These are phyloP conservation scores for Hoplostethus atlanticus DNA, from an alignment of 2,797 vertebrate genomes.

Conservation along the genomic window DNA sequence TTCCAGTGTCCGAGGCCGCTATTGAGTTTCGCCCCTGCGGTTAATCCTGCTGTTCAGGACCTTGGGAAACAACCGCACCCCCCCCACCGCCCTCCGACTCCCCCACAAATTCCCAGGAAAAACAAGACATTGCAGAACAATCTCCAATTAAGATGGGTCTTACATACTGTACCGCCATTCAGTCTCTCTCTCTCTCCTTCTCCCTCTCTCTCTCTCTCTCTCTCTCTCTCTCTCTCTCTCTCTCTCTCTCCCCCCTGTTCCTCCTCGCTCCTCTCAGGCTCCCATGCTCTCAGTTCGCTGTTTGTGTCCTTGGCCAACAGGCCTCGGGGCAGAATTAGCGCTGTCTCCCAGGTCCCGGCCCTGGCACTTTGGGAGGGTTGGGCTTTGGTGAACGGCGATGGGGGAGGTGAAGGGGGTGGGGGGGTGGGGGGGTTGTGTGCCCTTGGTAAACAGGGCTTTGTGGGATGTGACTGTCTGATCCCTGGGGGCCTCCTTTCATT, in stretches of 20 bases:
- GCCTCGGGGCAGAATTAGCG: constrained; percentile 80
- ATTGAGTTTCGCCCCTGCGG: constrained; percentile 79
- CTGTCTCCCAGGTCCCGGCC: constrained; percentile 83
- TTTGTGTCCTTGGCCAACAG: constrained; percentile 75
- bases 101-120: constrained; percentile 80
- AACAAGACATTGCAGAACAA: constrained; percentile 83
- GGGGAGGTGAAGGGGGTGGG: constrained; percentile 8
- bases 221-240: constrained; percentile 53
- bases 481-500: constrained; percentile 74
- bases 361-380: constrained; percentile 75
- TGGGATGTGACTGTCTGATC: constrained; percentile 85
- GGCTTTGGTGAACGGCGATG: constrained; percentile 60
- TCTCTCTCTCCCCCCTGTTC: constrained; percentile 22
- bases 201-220: constrained; percentile 37
- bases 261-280: constrained; percentile 45
- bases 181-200: constrained; percentile 28
- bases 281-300: constrained; percentile 59
- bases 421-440: constrained; percentile 68
- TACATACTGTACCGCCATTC: constrained; percentile 82
- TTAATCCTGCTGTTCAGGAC: constrained; percentile 87
- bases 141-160: constrained; percentile 85
- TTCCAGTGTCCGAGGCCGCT: constrained; percentile 79
- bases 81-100: constrained; percentile 14
- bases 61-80: constrained; percentile 82
- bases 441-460: constrained; percentile 85